Evolutionary conservation across 2,113 vertebrate genomes (phyloP).

Genomic region (Spermophilus dauricus): DNA sequence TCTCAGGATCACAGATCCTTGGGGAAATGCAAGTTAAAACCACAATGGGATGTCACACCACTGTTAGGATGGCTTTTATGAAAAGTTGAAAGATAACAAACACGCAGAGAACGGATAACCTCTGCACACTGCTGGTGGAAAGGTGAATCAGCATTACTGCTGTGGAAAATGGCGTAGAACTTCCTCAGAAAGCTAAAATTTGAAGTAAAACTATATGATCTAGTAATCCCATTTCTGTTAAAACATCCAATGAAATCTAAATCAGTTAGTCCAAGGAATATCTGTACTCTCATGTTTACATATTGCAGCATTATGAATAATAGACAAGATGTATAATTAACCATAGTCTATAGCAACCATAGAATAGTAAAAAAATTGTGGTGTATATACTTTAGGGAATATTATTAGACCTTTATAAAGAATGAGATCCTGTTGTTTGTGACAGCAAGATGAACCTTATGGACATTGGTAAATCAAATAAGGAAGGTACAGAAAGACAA

Average conservation of each 20-base stretch:
- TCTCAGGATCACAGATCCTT: neutral
- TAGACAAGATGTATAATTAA: neutral
- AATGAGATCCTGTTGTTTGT: neutral
- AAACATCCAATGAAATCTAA: neutral
- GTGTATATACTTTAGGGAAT: too few relatives aligned
- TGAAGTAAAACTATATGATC: neutral
- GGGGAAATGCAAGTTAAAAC: neutral
- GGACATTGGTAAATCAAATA: neutral
- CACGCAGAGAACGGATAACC: fast-evolving
- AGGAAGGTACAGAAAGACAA: neutral
- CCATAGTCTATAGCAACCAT: neutral
- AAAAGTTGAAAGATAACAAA: neutral
- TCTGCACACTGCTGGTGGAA: neutral
- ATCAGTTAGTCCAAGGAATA: too few relatives aligned
- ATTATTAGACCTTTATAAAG: neutral
- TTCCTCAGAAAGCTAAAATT: neutral
- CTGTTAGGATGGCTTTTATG: neutral
- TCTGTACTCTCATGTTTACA: too few relatives aligned
- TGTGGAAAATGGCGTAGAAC: fast-evolving
- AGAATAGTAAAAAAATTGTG: neutral
- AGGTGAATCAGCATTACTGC: neutral
- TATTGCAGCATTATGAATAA: neutral
- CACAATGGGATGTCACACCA: too few relatives aligned
- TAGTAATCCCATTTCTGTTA: too few relatives aligned
- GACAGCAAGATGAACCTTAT: neutral